Percentiles rank a stretch among this genome's conserved stretches.
These are phyloP conservation scores for Octomys mimax DNA, from an alignment of 2,797 vertebrate species.

Conservation along the genomic window DNA sequence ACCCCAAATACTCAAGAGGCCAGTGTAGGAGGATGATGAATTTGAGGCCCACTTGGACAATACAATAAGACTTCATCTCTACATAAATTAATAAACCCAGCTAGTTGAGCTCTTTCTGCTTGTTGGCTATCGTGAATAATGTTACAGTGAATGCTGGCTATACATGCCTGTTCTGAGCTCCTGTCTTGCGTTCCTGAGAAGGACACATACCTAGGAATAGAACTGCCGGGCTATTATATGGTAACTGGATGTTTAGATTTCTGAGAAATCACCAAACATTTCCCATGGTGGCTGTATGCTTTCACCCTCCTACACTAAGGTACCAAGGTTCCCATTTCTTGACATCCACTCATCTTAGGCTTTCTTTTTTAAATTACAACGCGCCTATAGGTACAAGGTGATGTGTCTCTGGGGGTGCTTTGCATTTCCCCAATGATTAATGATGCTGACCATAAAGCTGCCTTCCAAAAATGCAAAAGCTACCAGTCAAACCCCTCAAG, in stretches of 20 bases:
- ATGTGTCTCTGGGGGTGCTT: not conserved
- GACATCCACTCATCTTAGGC: not conserved
- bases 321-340: not conserved
- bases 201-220: not conserved
- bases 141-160: not conserved
- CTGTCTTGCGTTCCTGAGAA: not conserved
- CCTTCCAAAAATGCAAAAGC: conserved; percentile 29
- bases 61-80: not conserved
- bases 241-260: not conserved
- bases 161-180: not conserved
- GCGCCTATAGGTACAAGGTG: not conserved
- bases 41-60: not conserved
- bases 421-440: not conserved
- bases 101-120: not conserved
- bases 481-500: not conserved
- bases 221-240: not conserved
- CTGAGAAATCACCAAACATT: not conserved
- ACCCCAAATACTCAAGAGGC: not conserved
- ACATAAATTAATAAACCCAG: not conserved
- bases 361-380: not conserved
- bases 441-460: not conserved
- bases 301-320: not conserved
- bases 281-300: not conserved
- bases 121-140: not conserved
- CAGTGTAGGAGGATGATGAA: not conserved